Evolutionary conservation across 2,888 invertebrate genomes (phyloP), one percentile per base, ranked within the genome.

Genomic region (Eumacrocentrus americanus): DNA sequence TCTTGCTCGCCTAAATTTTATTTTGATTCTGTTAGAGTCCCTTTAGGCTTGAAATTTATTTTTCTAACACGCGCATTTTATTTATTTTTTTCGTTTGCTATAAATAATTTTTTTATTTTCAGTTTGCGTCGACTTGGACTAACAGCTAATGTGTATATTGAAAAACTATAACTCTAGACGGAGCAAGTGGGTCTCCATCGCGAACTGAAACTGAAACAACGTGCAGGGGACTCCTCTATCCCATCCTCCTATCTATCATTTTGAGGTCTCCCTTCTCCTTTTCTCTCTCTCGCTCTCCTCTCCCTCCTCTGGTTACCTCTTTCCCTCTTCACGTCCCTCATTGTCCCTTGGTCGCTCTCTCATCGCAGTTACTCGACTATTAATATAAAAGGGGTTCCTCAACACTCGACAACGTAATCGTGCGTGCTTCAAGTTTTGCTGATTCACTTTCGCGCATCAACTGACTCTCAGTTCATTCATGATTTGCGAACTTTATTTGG

Each of bases 361-460:
- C 75, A 72, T 71, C 76, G 73, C 72, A 74, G 72, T 75, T 73
- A 72, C 75, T 75, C 72, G 75, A 76, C 79, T 78, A 79, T 80
- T 80, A 79, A 80, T 78, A 78, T 78, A 77, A 77, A 79, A 77
- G 72, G 72, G 78, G 77, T 77, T 78, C 79, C 77, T 77, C 79
- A 78, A 76, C 78, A 78, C 79, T 79, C 69, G 66, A 73, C 72
- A 71, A 70, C 72, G 74, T 77, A 75, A 79, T 77, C 42, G 75
- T 70, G 67, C 71, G 66, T 68, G 69, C 68, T 73, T 67, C 72
- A 71, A 69, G 70, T 53, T 75, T 73, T 73, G 71, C 72, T 68
- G 73, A 73, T 75, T 73, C 70, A 69, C 70, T 73, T 77, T 73
- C 69, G 46, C 59, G 38, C 50, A 35, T 29, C 35, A 46, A 20